Evolutionary conservation across 2,797 vertebrate species (phyloP).

Genomic region (Alouatta caraya): DNA sequence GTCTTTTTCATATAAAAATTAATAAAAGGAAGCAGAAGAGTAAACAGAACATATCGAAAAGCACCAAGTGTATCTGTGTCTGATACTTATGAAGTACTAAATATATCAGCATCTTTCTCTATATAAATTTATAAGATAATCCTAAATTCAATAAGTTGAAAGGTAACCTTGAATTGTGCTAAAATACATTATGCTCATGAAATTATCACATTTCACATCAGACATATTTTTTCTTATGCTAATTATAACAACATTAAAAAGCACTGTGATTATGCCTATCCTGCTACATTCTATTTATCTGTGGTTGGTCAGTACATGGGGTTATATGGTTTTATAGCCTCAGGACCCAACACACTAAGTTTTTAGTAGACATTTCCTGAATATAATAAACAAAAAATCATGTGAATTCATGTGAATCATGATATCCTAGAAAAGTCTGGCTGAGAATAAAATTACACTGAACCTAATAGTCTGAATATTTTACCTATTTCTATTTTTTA

Average conservation of each 20-base stretch:
- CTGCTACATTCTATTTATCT: background rate
- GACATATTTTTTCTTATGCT: background rate
- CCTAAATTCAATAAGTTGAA: background rate
- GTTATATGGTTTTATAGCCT: background rate
- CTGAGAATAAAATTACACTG: background rate
- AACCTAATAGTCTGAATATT: background rate
- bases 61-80: background rate
- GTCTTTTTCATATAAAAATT: background rate
- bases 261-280: background rate
- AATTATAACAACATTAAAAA: background rate
- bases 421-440: background rate
- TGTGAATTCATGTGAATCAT: background rate
- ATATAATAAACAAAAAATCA: background rate
- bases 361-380: background rate
- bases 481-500: background rate
- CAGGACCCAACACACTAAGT: background rate
- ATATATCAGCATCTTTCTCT: background rate
- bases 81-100: background rate
- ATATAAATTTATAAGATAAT: background rate
- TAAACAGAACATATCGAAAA: background rate
- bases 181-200: background rate
- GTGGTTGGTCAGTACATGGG: background rate
- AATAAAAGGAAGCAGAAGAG: background rate
- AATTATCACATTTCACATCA: background rate
- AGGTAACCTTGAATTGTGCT: background rate